A percentile compares a stretch with the other conserved stretches of the same genome.
phyloP scores from a whole-genome alignment of 2,113 vertebrate species.

The Ranitomeya imitator region DNA sequence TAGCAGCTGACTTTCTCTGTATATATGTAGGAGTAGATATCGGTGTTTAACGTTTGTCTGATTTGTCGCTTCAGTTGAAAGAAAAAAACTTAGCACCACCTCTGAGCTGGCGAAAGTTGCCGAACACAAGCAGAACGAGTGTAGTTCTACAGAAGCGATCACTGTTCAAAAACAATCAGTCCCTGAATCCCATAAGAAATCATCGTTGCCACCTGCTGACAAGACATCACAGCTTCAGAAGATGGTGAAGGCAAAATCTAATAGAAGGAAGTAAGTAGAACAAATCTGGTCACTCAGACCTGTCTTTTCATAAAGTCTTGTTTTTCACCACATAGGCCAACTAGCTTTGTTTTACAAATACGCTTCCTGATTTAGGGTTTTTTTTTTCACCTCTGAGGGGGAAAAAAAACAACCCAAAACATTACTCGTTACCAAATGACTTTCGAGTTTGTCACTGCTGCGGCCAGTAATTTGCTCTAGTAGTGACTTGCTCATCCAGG shows the following conservation, averaged over 20 bases:
- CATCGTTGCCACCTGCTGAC: slow-evolving; percentile 59
- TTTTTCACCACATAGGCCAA: background rate
- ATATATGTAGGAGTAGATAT: too few species aligned
- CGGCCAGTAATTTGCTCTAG: too few species aligned
- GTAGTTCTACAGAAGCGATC: slow-evolving; percentile 64
- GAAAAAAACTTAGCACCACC: slow-evolving; percentile 65
- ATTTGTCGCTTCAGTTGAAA: slow-evolving; percentile 65
- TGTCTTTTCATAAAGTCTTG: background rate
- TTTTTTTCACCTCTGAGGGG: too few species aligned
- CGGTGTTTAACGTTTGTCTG: background rate
- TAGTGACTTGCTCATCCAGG: too few species aligned
- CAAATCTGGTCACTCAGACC: accelerated
- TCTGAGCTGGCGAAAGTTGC: slow-evolving; percentile 70
- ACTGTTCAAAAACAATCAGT: slow-evolving; percentile 72
- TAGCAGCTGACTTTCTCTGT: too few species aligned
- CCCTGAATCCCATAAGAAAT: slow-evolving; percentile 63
- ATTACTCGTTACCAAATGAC: too few species aligned
- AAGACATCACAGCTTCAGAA: slow-evolving; percentile 70
- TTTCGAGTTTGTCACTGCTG: too few species aligned
- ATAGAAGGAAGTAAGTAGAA: slow-evolving; percentile 78
- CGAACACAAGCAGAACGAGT: slow-evolving; percentile 69
- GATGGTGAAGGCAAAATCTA: slow-evolving; percentile 72
- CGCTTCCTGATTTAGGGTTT: too few species aligned
- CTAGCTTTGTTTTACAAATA: background rate
- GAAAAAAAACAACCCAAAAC: too few species aligned